A percentile compares a stretch with the other conserved stretches of the same genome.
phyloP scores from a whole-genome alignment of 2,113 vertebrate species.

The Zosterops lateralis region DNA sequence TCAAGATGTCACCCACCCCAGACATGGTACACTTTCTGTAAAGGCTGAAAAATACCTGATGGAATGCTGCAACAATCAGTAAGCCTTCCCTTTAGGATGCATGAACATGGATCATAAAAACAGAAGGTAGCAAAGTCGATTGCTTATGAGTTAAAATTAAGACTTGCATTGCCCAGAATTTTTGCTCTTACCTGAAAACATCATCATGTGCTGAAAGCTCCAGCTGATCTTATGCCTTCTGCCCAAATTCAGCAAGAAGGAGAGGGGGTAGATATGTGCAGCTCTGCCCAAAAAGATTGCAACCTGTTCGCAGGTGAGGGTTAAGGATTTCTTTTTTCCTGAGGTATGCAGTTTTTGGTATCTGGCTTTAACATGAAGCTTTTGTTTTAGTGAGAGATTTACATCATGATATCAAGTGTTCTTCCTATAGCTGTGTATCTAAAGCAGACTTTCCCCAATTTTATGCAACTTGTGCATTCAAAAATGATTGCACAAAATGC shows the following conservation, averaged over 20 bases:
- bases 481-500: neutral
- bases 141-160: neutral
- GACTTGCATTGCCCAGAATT: neutral
- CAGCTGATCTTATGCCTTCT: conserved; percentile 94
- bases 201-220: conserved; percentile 99
- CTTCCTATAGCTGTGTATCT: neutral
- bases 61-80: neutral
- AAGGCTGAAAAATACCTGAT: neutral
- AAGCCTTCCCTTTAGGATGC: neutral
- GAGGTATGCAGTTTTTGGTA: neutral
- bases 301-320: conserved; percentile 73
- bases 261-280: conserved; percentile 92
- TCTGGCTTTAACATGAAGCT: neutral
- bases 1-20: neutral
- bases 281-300: conserved; percentile 94
- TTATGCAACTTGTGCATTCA: neutral
- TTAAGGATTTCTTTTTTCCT: conserved; percentile 72
- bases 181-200: conserved; percentile 89
- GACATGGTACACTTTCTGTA: neutral
- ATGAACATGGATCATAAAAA: neutral
- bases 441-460: neutral
- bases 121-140: neutral
- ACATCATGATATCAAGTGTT: neutral
- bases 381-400: neutral
- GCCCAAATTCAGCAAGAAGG: conserved; percentile 93